phyloP scores from a whole-genome alignment of 2,888 invertebrate species.

The Melieria crassipennis region DNA sequence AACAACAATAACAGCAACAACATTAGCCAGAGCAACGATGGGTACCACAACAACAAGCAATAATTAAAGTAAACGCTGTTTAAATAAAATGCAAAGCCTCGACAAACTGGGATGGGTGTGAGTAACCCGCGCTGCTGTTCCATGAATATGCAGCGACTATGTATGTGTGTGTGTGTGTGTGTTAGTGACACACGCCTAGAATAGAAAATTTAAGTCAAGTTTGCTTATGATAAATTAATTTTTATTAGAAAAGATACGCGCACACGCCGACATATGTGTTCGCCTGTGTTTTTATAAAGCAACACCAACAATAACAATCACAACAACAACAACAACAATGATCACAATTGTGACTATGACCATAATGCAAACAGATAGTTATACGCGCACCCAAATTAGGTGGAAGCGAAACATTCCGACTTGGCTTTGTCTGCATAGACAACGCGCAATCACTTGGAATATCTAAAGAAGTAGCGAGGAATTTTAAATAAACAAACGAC shows the following conservation, averaged over 20 bases:
- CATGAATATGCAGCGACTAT: neutral
- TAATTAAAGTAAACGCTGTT: constrained; percentile 21
- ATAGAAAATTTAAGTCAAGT: constrained; percentile 6
- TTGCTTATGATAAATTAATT: constrained; percentile 23
- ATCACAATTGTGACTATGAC: constrained; percentile 9
- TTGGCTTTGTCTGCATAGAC: too few relatives aligned
- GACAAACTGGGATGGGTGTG: neutral
- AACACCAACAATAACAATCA: neutral
- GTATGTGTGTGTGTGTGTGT: neutral
- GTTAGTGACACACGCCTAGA: neutral
- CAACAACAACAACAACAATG: neutral
- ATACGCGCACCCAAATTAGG: constrained; percentile 25
- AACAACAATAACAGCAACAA: constrained; percentile 12
- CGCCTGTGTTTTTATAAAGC: constrained; percentile 2
- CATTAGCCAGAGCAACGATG: neutral
- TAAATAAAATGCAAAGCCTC: constrained; percentile 10
- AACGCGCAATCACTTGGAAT: too few relatives aligned
- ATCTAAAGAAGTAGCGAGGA: too few relatives aligned
- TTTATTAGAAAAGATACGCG: constrained; percentile 3
- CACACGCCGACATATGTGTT: neutral
- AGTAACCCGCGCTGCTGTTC: neutral
- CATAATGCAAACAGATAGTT: neutral
- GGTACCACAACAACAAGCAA: constrained; percentile 1
- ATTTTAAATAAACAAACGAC: too few relatives aligned
- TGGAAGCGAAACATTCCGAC: neutral